Percentiles rank a stretch among this genome's conserved stretches.
Evolutionary conservation across 2,113 vertebrate genomes (phyloP).

Genomic region (Leuciscus idus): DNA sequence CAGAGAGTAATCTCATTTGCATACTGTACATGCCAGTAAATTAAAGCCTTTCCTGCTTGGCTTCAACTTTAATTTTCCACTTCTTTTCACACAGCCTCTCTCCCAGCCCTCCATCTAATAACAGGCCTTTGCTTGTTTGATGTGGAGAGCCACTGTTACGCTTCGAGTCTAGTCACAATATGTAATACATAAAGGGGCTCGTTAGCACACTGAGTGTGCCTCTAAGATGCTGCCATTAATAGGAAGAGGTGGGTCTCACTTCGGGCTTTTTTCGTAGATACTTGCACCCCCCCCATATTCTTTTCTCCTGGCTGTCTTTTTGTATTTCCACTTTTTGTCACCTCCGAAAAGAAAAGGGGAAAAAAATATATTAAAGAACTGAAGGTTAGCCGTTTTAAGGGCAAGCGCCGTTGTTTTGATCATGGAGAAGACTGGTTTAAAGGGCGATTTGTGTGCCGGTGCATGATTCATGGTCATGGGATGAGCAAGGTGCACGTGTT

Average conservation of each 20-base stretch:
- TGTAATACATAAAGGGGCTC: conserved; percentile 92
- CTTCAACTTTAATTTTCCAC: conserved; percentile 58
- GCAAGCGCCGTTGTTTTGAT: conserved; percentile 45
- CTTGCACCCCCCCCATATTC: conserved; percentile 32
- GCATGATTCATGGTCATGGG: conserved; percentile 41
- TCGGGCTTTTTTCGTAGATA: conserved; percentile 48
- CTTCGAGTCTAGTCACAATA: conserved; percentile 90
- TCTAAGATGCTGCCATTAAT: conserved; percentile 79
- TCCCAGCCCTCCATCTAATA: conserved; percentile 91
- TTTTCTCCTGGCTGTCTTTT: not conserved
- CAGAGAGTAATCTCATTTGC: conserved; percentile 99
- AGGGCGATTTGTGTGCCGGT: conserved; percentile 9
- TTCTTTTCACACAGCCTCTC: conserved; percentile 55
- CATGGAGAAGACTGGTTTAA: conserved; percentile 18
- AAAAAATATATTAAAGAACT: conserved; percentile 32
- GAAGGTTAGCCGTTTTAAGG: not conserved
- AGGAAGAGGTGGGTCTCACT: conserved; percentile 63
- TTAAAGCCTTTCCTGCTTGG: conserved; percentile 85
- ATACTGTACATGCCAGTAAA: conserved; percentile 99
- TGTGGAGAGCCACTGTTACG: conserved; percentile 89
- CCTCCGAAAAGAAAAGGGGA: not conserved
- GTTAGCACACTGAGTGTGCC: conserved; percentile 90
- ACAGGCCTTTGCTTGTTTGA: conserved; percentile 90
- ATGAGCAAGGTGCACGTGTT: conserved; percentile 39
- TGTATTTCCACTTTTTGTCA: not conserved